These are phyloP conservation scores for Lithobates sylvaticus DNA, from an alignment of 2,797 vertebrate species.

Conservation along the genomic window DNA sequence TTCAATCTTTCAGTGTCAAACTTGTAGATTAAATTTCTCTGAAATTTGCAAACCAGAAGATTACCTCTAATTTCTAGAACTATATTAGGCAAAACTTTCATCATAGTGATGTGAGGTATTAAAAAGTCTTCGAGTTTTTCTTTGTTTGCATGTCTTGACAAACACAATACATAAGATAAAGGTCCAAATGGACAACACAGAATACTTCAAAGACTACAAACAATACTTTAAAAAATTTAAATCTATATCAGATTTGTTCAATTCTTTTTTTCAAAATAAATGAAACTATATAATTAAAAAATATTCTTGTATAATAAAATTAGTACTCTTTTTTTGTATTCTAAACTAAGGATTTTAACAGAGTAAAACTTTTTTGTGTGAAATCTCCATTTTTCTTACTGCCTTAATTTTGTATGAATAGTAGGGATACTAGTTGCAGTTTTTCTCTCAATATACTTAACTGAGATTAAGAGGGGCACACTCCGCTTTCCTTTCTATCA, in stretches of 20 bases:
- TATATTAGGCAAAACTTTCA: constrained; percentile 1
- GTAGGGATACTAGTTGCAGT: background rate
- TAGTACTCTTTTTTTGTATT: constrained; percentile 46
- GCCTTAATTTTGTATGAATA: constrained; percentile 22
- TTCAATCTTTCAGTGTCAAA: constrained; percentile 3
- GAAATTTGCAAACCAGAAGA: constrained; percentile 8
- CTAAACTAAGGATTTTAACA: constrained; percentile 31
- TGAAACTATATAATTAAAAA: constrained; percentile 72
- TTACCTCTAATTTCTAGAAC: constrained; percentile 24
- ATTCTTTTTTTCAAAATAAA: constrained; percentile 74
- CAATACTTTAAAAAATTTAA: constrained; percentile 68
- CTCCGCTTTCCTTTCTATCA: constrained; percentile 66
- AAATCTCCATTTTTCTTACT: background rate
- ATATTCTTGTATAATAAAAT: constrained; percentile 68
- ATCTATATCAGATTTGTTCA: constrained; percentile 72
- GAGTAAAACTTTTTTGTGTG: constrained; percentile 10
- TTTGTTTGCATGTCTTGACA: constrained; percentile 64
- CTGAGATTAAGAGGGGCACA: constrained; percentile 66
- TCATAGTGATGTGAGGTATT: constrained; percentile 34
- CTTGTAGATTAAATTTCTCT: constrained; percentile 5
- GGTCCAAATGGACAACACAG: constrained; percentile 74
- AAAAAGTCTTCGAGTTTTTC: constrained; percentile 64
- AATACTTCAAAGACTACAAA: constrained; percentile 70
- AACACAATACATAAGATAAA: constrained; percentile 75
- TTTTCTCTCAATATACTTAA: background rate